Conservation (phyloP, 2,888 invertebrate genomes). For the Ophion ellenae region DNA sequence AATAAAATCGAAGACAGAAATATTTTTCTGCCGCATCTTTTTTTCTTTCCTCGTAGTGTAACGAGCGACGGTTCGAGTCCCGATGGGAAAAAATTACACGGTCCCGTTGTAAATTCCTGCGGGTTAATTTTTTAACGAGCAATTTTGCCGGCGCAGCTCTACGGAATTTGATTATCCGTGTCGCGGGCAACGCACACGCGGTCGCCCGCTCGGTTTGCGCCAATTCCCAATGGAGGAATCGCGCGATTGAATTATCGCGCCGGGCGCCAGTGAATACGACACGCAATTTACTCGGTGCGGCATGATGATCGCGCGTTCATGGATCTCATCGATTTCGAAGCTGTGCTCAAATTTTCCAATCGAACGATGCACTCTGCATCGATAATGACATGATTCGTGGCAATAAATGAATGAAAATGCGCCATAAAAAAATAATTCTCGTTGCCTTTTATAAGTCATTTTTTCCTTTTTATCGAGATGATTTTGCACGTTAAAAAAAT, state of each 20-base stretch:
- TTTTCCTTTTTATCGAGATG: too few relatives aligned
- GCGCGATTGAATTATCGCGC: background rate
- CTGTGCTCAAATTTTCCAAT: constrained; percentile 55
- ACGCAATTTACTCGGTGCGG: constrained; percentile 30
- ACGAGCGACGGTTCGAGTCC: background rate
- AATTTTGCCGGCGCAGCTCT: constrained; percentile 3
- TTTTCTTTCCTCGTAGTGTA: too few relatives aligned
- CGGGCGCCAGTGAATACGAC: background rate
- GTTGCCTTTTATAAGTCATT: background rate
- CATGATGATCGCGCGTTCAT: constrained; percentile 58
- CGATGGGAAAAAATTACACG: background rate
- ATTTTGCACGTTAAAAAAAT: too few relatives aligned
- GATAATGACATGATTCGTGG: background rate
- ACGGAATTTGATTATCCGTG: constrained; percentile 15
- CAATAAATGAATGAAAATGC: background rate
- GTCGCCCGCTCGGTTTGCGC: background rate
- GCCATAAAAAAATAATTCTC: background rate
- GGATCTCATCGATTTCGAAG: constrained; percentile 52
- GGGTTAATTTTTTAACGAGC: constrained; percentile 9
- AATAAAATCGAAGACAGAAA: too few relatives aligned
- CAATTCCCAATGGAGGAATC: constrained; percentile 10
- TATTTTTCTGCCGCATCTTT: too few relatives aligned
- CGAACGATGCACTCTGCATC: constrained; percentile 16
- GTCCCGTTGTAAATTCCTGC: background rate
- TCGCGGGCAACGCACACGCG: background rate